phyloP scores from a whole-genome alignment of 2,113 vertebrate genomes.

The Pheucticus melanocephalus region DNA sequence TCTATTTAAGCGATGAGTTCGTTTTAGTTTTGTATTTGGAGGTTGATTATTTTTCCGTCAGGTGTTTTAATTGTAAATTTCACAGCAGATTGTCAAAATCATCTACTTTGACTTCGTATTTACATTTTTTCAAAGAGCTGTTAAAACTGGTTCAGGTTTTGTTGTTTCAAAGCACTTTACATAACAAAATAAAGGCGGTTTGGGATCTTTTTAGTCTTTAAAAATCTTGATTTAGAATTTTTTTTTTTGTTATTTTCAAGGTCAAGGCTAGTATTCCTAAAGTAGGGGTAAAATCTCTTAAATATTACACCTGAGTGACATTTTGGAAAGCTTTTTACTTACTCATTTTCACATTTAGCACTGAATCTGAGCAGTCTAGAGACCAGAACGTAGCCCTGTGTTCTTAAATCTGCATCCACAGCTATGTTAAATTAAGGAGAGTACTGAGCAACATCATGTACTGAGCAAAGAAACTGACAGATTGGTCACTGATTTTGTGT shows the following conservation, averaged over 20 bases:
- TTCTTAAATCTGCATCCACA: background rate
- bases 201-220: background rate
- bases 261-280: background rate
- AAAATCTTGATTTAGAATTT: background rate
- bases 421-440: background rate
- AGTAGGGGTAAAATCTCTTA: background rate
- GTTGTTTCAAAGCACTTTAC: background rate
- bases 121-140: background rate
- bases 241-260: background rate
- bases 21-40: background rate
- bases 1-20: background rate
- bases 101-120: background rate
- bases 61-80: background rate
- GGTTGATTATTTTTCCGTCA: background rate
- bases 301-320: background rate
- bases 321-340: background rate
- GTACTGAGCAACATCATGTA: background rate
- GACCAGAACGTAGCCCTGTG: background rate
- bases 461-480: background rate
- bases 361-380: background rate
- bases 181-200: background rate
- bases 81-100: background rate
- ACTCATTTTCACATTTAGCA: background rate
- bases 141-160: background rate
- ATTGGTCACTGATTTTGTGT: rapidly evolving